These are phyloP conservation scores for Rhagophthalmus giganteus DNA, from an alignment of 2,888 invertebrate genomes.

Conservation along the genomic window DNA sequence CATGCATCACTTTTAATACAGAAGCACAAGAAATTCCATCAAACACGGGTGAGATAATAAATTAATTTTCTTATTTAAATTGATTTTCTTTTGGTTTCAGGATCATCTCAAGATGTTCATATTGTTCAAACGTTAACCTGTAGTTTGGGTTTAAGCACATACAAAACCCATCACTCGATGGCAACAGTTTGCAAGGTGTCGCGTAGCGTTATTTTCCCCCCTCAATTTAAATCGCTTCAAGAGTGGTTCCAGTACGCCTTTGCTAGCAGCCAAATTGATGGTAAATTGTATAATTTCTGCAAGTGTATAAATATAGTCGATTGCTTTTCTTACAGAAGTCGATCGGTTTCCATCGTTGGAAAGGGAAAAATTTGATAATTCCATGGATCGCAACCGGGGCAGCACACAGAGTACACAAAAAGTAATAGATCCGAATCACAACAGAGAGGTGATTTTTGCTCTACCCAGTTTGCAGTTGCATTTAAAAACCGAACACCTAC, in stretches of 20 bases:
- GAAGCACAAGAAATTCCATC: constrained; percentile 87
- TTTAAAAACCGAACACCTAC: constrained; percentile 89
- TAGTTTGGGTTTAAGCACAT: constrained; percentile 75
- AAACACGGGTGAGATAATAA: constrained; percentile 63
- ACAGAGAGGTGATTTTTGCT: constrained; percentile 94
- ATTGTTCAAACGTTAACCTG: constrained; percentile 91
- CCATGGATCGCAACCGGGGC: constrained; percentile 61
- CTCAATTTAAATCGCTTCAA: constrained; percentile 89
- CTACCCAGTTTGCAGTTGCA: constrained; percentile 91
- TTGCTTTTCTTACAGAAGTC: constrained; percentile 77
- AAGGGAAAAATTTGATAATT: constrained; percentile 62
- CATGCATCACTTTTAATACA: constrained; percentile 89
- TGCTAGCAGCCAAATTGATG: constrained; percentile 91
- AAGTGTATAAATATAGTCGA: no score
- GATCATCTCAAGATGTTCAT: constrained; percentile 69
- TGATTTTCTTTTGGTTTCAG: no score
- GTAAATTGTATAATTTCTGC: constrained; percentile 60
- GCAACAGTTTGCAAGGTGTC: constrained; percentile 93
- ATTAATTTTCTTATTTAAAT: no score
- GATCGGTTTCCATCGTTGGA: constrained; percentile 90
- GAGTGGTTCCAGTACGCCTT: constrained; percentile 99
- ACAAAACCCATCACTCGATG: constrained; percentile 82
- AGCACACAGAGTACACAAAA: constrained; percentile 58
- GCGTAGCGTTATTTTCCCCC: constrained; percentile 89
- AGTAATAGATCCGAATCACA: constrained; percentile 78